These are phyloP conservation scores for Bibio marci DNA, from an alignment of 2,888 invertebrate species.

Conservation along the genomic window DNA sequence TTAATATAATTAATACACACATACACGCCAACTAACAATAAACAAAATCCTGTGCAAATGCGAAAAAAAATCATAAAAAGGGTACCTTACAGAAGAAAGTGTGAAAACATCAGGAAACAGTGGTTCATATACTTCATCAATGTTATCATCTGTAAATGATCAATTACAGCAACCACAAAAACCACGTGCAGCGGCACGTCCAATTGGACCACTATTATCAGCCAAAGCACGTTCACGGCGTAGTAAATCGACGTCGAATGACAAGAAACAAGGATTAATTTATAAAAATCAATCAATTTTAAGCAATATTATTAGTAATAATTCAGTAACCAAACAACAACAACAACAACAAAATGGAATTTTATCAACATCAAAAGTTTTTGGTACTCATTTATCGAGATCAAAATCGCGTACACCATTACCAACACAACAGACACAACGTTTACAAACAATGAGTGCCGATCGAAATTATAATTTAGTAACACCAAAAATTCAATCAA, in stretches of 20 bases:
- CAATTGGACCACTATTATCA: conserved; percentile 23
- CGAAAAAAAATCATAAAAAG: no score
- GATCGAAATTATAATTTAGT: conserved; percentile 16
- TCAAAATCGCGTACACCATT: conserved; percentile 1
- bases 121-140: background rate
- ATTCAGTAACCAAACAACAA: background rate
- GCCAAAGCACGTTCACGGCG: conserved; percentile 21
- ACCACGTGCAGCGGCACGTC: conserved; percentile 14
- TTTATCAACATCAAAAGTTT: no score
- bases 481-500: conserved; percentile 14
- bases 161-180: background rate
- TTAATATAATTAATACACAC: no score
- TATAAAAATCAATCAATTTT: background rate
- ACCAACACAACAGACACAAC: conserved; percentile 1
- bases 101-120: background rate
- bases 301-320: background rate
- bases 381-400: background rate
- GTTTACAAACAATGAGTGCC: conserved; percentile 24
- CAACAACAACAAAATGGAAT: background rate
- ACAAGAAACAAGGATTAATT: background rate
- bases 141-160: background rate
- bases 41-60: no score
- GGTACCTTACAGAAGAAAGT: conserved; percentile 4
- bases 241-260: conserved; percentile 21
- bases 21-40: no score